Base-by-base conservation (phyloP, 2,888 invertebrate species). In the Galerucella calmariensis region DNA sequence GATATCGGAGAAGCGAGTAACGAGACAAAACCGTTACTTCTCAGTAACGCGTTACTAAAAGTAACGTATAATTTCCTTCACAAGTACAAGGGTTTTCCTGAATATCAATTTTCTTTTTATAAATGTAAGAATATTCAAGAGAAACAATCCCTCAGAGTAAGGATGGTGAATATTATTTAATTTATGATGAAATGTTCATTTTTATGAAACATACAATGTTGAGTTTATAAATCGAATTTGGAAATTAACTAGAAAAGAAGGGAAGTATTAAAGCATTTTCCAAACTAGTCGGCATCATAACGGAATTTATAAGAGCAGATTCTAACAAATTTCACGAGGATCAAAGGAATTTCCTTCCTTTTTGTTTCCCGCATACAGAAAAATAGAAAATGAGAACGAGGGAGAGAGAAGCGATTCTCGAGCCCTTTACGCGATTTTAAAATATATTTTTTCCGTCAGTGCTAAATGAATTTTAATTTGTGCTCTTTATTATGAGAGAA, bases 391-490 rank as follows among this genome's bases (percentile, higher is more conserved):
- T 76, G 72, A 69, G 69, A 72, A 69, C 72, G 48, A 48, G 46
- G 10, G 35, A 41, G 35, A 41, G 35, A 41, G 35, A 41, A 9
- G 35, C 66, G 46, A n/a, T 16, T 67, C 48, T 71, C 73, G 66
- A 20, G 72, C 78, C 20, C 63, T 77, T 75, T 78, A 66, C 75
- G 74, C 75, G 78, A 77, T 77, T 79, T 77, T 76, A 76, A 81
- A 81, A 81, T 76, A 78, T 78, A 79, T 80, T 79, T 79, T 81
- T 81, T 80, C 72, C 79, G 73, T 79, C 77, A 59, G 72, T 75
- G 71, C 75, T 77, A 79, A 81, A 81, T 81, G 81, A 81, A 81
- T 81, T 80, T 81, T 81, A 81, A 81, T 81, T 81, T 75, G 76
- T 63, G 79, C 79, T 81, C 76, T 79, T 78, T 78, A 76, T 78